These are phyloP conservation scores for Pteropus rufus DNA, from an alignment of 2,797 vertebrate genomes.

Conservation along the genomic window DNA sequence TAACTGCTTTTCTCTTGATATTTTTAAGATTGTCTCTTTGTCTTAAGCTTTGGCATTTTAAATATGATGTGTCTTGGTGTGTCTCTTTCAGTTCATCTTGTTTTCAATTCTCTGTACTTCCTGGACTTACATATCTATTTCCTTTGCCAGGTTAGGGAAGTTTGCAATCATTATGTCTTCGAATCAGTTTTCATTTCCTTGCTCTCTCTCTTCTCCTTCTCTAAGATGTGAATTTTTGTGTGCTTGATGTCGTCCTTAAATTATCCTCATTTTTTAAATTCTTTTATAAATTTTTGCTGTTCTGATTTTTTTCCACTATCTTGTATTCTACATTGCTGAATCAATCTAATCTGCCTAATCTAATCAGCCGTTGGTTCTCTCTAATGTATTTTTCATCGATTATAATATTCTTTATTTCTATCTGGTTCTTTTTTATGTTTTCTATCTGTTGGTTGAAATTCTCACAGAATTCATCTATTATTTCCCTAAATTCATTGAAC, in stretches of 20 bases:
- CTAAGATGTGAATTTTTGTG: not conserved
- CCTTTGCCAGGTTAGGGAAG: not conserved
- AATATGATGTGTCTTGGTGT: not conserved
- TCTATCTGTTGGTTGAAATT: not conserved
- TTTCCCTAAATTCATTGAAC: not conserved
- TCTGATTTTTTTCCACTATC: not conserved
- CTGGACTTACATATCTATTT: not conserved
- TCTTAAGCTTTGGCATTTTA: not conserved
- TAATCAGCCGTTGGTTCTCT: not conserved
- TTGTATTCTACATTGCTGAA: not conserved
- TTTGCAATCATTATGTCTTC: not conserved
- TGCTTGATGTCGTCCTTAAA: not conserved
- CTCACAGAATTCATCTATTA: not conserved
- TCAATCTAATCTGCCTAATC: not conserved
- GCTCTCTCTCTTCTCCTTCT: not conserved
- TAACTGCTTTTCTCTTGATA: not conserved
- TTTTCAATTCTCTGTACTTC: not conserved
- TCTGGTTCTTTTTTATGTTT: not conserved
- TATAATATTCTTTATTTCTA: not conserved
- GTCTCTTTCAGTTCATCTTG: not conserved
- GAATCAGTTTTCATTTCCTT: not conserved
- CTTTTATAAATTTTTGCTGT: not conserved
- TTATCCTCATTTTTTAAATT: not conserved
- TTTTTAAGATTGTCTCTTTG: not conserved
- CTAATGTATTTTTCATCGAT: not conserved